Conservation (phyloP, 2,888 invertebrate genomes). For the Limnephilus rhombicus region DNA sequence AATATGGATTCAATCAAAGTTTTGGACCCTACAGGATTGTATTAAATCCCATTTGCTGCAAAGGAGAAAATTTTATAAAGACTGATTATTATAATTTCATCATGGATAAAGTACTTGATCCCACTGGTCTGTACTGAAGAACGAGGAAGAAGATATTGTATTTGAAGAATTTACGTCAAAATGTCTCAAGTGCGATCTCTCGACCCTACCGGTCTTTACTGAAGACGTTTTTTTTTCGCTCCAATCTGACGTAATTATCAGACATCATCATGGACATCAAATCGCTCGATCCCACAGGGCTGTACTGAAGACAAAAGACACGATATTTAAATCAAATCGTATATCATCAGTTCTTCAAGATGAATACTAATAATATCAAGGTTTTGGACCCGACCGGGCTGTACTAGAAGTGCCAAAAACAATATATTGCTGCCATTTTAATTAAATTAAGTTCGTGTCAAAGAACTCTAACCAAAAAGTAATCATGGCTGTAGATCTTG, state of each 20-base stretch:
- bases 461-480: constrained; percentile 27
- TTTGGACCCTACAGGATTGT: constrained; percentile 57
- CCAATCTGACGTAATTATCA: constrained; percentile 15
- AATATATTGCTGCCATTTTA: constrained; percentile 35
- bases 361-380: constrained; percentile 55
- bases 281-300: constrained; percentile 57
- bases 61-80: neutral
- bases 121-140: constrained; percentile 51
- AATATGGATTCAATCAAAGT: constrained; percentile 53
- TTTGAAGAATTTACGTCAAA: neutral
- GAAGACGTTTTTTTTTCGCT: constrained; percentile 41
- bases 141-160: neutral
- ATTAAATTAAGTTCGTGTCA: constrained; percentile 10
- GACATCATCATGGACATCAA: constrained; percentile 55
- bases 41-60: constrained; percentile 21
- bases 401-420: constrained; percentile 52
- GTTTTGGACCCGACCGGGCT: constrained; percentile 62
- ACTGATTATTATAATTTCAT: constrained; percentile 31
- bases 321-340: neutral
- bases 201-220: constrained; percentile 61
- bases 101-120: constrained; percentile 53
- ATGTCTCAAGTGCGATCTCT: constrained; percentile 52
- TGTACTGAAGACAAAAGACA: constrained; percentile 52
- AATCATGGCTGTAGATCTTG: constrained; percentile 54
- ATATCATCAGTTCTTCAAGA: neutral